Conservation (phyloP, 2,113 vertebrate genomes). For the cattle (Bos taurus) region ARS-UCD2.0 NC_037339.1:26232001-26232500, state of each 20-base stretch:
- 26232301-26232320: slow-evolving; percentile 88
- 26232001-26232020: slow-evolving; percentile 91
- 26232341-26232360: slow-evolving; percentile 87
- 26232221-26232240: slow-evolving; percentile 88
- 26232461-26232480: slow-evolving; percentile 95
- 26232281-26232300: slow-evolving; percentile 87
- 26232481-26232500: slow-evolving; percentile 96
- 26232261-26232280: slow-evolving; percentile 84
- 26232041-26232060: slow-evolving; percentile 78
- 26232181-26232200: slow-evolving; percentile 86
- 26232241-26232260: slow-evolving; percentile 88
- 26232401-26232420: slow-evolving; percentile 96
- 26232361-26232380: slow-evolving; percentile 90
- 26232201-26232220: slow-evolving; percentile 86
- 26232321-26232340: slow-evolving; percentile 85
- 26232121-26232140: slow-evolving; percentile 81
- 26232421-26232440: slow-evolving; percentile 89
- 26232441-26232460: slow-evolving; percentile 85
- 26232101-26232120: slow-evolving; percentile 79
- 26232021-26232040: slow-evolving; percentile 83
- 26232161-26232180: slow-evolving; percentile 91
- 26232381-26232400: slow-evolving; percentile 97
- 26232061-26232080: slow-evolving; percentile 79
- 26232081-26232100: slow-evolving; percentile 82
- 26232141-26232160: slow-evolving; percentile 83